phyloP scores from a whole-genome alignment of 2,797 vertebrate species.

The Coilia nasus region DNA sequence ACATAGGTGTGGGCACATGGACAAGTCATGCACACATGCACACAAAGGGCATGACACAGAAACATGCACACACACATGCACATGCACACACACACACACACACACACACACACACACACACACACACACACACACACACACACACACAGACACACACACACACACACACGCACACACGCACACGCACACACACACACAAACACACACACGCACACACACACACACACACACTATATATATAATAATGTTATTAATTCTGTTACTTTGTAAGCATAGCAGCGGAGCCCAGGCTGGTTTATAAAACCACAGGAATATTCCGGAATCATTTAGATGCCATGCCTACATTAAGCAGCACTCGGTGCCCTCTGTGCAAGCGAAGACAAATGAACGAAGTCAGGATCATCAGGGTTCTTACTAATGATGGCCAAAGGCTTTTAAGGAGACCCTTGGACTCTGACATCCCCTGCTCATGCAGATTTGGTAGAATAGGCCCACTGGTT shows the following conservation, averaged over 20 bases:
- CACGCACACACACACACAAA: too few species aligned
- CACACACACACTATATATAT: too few species aligned
- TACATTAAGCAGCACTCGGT: not conserved
- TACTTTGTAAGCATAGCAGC: not conserved
- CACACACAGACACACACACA: not conserved
- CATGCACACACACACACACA: constrained; percentile 32
- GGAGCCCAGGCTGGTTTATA: not conserved
- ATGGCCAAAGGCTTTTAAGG: not conserved
- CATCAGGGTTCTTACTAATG: not conserved
- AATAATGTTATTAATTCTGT: not conserved
- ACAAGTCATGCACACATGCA: not conserved
- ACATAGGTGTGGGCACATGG: too few species aligned
- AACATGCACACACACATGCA: not conserved
- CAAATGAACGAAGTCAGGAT: not conserved
- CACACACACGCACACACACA: too few species aligned
- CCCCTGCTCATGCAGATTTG: not conserved
- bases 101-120: constrained; percentile 8
- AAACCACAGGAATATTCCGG: not conserved
- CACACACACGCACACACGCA: too few species aligned
- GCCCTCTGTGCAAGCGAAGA: not conserved
- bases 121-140: not conserved
- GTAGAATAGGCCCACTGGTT: not conserved
- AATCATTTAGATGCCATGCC: not conserved
- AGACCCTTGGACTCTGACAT: not conserved
- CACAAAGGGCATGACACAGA: not conserved